A percentile compares a stretch with the other conserved stretches of the same genome.
These are phyloP conservation scores for Lepetodrilus schrolli DNA, from an alignment of 2,888 invertebrate genomes.

Conservation along the genomic window DNA sequence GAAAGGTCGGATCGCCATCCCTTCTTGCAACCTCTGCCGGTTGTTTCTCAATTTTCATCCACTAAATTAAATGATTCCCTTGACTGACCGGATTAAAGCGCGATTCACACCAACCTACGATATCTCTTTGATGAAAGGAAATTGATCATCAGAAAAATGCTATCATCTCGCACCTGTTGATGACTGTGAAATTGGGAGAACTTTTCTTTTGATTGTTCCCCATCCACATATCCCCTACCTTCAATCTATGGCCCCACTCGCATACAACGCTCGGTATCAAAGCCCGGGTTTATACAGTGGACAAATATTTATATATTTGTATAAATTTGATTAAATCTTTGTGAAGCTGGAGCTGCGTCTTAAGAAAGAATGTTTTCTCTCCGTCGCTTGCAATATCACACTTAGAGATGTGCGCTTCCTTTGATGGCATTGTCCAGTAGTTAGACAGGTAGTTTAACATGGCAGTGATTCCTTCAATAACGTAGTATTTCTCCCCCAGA, in stretches of 20 bases:
- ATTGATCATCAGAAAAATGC: conserved; percentile 23
- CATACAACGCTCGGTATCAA: conserved; percentile 11
- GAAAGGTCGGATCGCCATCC: background rate
- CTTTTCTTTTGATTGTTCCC: conserved; percentile 22
- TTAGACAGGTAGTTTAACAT: conserved; percentile 2
- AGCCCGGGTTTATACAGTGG: conserved; percentile 19
- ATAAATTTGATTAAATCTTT: conserved; percentile 32
- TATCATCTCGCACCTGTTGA: conserved; percentile 14
- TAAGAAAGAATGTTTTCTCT: conserved; percentile 22
- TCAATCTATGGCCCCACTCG: background rate
- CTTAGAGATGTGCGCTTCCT: conserved; percentile 19
- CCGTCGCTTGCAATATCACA: conserved; percentile 14
- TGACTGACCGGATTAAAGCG: conserved; percentile 8
- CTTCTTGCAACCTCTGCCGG: background rate
- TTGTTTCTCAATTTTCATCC: conserved; percentile 18
- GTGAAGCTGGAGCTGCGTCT: conserved; percentile 16
- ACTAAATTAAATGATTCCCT: conserved; percentile 16
- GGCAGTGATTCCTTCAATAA: background rate
- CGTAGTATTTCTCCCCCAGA: background rate
- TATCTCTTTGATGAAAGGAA: conserved; percentile 26
- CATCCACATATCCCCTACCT: background rate
- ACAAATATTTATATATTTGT: conserved; percentile 33
- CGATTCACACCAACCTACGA: conserved; percentile 27
- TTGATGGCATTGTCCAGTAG: conserved; percentile 2
- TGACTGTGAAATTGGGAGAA: conserved; percentile 19